phyloP scores from a whole-genome alignment of 2,888 invertebrate species.

The Mylabris sibirica region DNA sequence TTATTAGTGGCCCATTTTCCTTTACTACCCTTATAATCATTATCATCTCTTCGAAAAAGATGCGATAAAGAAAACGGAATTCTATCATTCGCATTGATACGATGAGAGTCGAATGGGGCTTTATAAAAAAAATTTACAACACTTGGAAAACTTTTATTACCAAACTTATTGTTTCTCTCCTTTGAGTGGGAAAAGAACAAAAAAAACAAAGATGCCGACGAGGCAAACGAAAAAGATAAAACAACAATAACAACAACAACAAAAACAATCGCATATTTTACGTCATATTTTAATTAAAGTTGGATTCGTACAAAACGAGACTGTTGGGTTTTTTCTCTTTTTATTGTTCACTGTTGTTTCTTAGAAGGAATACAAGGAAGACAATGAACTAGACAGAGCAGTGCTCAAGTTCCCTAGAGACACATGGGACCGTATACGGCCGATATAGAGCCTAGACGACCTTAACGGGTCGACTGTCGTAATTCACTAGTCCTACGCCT shows the following conservation, averaged over 20 bases:
- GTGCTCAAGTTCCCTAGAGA: conserved; percentile 34
- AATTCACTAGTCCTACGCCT: conserved; percentile 26
- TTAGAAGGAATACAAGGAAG: conserved; percentile 31
- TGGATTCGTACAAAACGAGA: conserved; percentile 37
- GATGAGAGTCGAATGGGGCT: not conserved
- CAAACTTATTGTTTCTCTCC: not conserved
- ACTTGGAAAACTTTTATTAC: conserved; percentile 7
- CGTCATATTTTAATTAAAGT: conserved; percentile 49
- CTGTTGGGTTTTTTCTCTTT: not conserved
- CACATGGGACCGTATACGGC: conserved; percentile 36
- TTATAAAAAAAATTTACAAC: conserved; percentile 8
- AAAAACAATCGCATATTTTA: conserved; percentile 40
- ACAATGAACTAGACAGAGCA: conserved; percentile 38
- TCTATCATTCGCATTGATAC: not conserved
- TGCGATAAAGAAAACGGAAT: not conserved
- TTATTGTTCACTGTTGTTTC: not conserved
- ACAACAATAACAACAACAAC: not conserved
- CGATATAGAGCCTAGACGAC: conserved; percentile 32
- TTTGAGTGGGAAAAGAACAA: not conserved
- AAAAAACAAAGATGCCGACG: not conserved
- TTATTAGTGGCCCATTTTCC: not conserved
- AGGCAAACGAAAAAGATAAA: not conserved
- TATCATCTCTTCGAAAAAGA: not conserved
- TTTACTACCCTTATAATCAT: not conserved
- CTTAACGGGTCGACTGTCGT: conserved; percentile 26